A percentile compares a stretch with the other conserved stretches of the same genome.
phyloP scores from a whole-genome alignment of 2,113 vertebrate species.

The Canis aureus region DNA sequence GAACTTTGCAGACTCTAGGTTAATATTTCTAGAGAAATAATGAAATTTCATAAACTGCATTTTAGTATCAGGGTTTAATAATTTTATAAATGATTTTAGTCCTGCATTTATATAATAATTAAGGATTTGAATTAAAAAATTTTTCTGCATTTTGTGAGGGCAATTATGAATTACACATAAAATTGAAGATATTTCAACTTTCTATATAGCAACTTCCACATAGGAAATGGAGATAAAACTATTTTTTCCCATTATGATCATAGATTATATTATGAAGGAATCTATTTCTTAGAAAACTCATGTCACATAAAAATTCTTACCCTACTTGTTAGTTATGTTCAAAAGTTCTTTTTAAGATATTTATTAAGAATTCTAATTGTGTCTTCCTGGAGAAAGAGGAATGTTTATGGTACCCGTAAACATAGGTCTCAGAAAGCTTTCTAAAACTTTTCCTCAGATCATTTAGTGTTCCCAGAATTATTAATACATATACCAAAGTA shows the following conservation, averaged over 20 bases:
- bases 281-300: conserved; percentile 25
- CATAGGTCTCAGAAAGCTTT: conserved; percentile 21
- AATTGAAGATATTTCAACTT: not conserved
- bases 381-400: not conserved
- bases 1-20: not conserved
- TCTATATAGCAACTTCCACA: not conserved
- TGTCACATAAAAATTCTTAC: not conserved
- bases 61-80: not conserved
- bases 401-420: not conserved
- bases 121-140: not conserved
- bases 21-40: not conserved
- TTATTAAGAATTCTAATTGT: not conserved
- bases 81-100: conserved; percentile 25
- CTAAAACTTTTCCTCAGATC: not conserved
- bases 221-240: not conserved
- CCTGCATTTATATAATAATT: not conserved
- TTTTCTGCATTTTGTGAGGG: not conserved
- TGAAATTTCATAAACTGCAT: not conserved
- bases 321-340: not conserved
- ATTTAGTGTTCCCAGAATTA: not conserved
- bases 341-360: not conserved
- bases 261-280: not conserved
- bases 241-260: not conserved
- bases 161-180: not conserved
- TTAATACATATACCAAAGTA: not conserved